These are phyloP conservation scores for Nemurella pictetii DNA, from an alignment of 2,888 invertebrate genomes.

Conservation along the genomic window DNA sequence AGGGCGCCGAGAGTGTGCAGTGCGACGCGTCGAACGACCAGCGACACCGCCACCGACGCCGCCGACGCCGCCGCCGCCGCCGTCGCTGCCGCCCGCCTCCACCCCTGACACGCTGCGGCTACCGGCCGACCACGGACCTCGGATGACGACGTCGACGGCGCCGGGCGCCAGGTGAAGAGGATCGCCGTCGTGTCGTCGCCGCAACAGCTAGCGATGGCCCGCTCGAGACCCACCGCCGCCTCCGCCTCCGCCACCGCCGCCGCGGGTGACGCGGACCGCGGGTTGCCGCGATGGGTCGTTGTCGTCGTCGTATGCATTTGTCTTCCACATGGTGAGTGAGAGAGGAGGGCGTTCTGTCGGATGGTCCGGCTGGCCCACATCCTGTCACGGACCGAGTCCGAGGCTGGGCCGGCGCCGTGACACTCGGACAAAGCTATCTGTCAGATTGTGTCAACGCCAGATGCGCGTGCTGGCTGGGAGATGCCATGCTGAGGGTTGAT, in stretches of 20 bases:
- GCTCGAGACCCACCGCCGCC: conserved; percentile 11
- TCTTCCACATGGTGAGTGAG: conserved; percentile 39
- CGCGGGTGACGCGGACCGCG: conserved; percentile 27
- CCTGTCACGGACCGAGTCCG: neutral
- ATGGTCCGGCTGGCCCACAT: neutral
- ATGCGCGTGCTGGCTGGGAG: neutral
- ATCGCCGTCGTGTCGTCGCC: conserved; percentile 12
- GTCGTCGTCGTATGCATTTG: conserved; percentile 37
- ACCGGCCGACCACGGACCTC: conserved; percentile 1
- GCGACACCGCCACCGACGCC: neutral
- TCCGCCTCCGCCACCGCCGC: too few relatives aligned
- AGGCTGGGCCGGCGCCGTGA: neutral
- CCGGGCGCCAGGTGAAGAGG: conserved; percentile 9
- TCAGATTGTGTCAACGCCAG: neutral
- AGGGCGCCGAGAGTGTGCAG: neutral
- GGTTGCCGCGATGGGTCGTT: conserved; percentile 34
- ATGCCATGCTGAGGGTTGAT: too few relatives aligned
- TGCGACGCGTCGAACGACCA: neutral
- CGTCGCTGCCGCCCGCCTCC: neutral
- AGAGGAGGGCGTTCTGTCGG: neutral
- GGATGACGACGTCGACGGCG: conserved; percentile 5
- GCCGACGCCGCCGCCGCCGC: neutral
- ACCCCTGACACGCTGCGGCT: neutral
- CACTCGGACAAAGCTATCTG: neutral
- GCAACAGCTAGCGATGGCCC: neutral